phyloP scores from a whole-genome alignment of 1,140 invertebrate species.

The Tribolium madens region DNA sequence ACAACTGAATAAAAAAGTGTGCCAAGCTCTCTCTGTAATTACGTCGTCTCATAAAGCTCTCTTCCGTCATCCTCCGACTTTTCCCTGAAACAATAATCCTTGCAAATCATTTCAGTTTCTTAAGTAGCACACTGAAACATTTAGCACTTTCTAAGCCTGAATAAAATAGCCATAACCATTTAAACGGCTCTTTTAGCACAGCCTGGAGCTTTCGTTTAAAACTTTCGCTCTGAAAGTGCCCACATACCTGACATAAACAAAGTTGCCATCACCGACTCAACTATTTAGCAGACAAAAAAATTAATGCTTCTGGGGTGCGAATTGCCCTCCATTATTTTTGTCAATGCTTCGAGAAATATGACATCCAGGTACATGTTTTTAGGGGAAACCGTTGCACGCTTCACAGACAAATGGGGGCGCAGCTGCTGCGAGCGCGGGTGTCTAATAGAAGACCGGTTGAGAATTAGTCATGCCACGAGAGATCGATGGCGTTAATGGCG shows the following conservation, averaged over 20 bases:
- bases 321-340: slow-evolving; percentile 40
- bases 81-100: slow-evolving; percentile 19
- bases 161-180: slow-evolving; percentile 28
- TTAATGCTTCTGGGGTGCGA: slow-evolving; percentile 20
- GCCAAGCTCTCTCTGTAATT: neutral
- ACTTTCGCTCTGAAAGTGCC: neutral
- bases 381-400: slow-evolving; percentile 22
- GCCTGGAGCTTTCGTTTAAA: neutral
- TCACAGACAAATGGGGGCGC: slow-evolving; percentile 52
- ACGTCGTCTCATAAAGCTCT: neutral
- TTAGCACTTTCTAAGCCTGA: slow-evolving; percentile 28
- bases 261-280: neutral
- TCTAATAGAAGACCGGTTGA: slow-evolving; percentile 53
- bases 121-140: neutral
- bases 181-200: slow-evolving; percentile 13
- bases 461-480: slow-evolving; percentile 55
- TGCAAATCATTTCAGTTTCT: slow-evolving; percentile 19
- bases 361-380: slow-evolving; percentile 44
- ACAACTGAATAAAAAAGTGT: neutral
- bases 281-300: slow-evolving; percentile 15
- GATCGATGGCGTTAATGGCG: slow-evolving; percentile 55
- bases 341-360: slow-evolving; percentile 40
- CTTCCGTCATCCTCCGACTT: neutral
- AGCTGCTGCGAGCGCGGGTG: slow-evolving; percentile 52
- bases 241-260: slow-evolving; percentile 24